A percentile compares a stretch with the other conserved stretches of the same genome.
Conservation (phyloP, 2,113 vertebrate species). For the Edolisoma coerulescens region DNA sequence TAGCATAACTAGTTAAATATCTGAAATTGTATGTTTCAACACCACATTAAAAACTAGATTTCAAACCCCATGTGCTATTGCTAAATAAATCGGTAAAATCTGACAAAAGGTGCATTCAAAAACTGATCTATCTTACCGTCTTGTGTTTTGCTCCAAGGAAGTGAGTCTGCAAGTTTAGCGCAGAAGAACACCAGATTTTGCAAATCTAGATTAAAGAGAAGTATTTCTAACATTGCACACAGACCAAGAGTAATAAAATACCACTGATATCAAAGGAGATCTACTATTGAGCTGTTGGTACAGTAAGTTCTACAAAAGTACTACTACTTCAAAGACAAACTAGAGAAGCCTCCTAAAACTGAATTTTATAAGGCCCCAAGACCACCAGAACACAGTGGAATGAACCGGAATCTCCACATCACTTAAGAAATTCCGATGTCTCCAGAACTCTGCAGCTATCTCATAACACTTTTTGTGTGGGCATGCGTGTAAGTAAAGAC, state of each 20-base stretch:
- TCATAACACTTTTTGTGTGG: not conserved
- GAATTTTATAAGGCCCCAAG: not conserved
- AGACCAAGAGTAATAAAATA: not conserved
- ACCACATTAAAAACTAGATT: not conserved
- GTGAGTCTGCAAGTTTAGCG: slow-evolving; percentile 54
- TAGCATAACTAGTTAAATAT: not conserved
- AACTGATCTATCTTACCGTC: slow-evolving; percentile 18
- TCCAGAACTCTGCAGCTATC: not conserved
- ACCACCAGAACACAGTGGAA: not conserved
- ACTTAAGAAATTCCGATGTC: not conserved
- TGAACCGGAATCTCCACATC: not conserved
- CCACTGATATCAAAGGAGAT: not conserved
- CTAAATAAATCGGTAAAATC: not conserved
- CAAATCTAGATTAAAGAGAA: slow-evolving; percentile 52
- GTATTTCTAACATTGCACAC: not conserved
- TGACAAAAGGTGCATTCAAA: not conserved
- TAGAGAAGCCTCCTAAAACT: not conserved
- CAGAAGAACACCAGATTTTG: slow-evolving; percentile 61
- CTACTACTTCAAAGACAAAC: not conserved
- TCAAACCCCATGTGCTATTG: not conserved
- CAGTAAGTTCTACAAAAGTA: not conserved
- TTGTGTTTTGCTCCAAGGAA: slow-evolving; percentile 59
- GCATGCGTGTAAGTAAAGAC: not conserved
- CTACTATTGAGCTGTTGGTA: not conserved
- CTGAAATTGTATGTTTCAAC: not conserved